phyloP scores from a whole-genome alignment of 2,113 vertebrate species.

The Fulmarus glacialis region DNA sequence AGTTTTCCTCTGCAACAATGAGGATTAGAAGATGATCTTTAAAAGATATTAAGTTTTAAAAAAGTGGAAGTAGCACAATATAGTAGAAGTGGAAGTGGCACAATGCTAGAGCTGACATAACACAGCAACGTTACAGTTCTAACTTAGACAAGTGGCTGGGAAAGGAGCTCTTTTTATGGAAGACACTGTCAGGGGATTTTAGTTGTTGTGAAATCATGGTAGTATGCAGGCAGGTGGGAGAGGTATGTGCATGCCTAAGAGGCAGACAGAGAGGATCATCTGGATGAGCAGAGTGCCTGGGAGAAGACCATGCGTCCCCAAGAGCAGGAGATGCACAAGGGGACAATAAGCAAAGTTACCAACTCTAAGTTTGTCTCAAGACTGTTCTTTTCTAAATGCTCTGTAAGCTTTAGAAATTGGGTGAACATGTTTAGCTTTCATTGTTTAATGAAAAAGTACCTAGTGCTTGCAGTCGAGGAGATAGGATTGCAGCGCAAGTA shows the following conservation, averaged over 20 bases:
- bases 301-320: neutral
- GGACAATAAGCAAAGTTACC: neutral
- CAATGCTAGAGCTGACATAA: neutral
- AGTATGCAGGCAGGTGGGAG: accelerated
- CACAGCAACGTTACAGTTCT: accelerated
- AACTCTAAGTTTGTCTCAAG: neutral
- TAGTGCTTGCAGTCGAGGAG: neutral
- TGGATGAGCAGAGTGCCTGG: neutral
- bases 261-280: neutral
- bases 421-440: neutral
- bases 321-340: neutral
- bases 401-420: neutral
- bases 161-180: neutral
- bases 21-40: neutral
- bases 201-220: neutral
- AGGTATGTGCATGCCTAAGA: neutral
- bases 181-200: neutral
- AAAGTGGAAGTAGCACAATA: neutral
- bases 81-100: neutral
- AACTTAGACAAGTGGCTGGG: neutral
- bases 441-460: neutral
- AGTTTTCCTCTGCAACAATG: neutral
- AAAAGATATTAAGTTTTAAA: neutral
- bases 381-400: neutral
- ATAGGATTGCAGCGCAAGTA: too few species aligned